phyloP scores from a whole-genome alignment of 2,113 vertebrate genomes.

The Mesitornis unicolor region DNA sequence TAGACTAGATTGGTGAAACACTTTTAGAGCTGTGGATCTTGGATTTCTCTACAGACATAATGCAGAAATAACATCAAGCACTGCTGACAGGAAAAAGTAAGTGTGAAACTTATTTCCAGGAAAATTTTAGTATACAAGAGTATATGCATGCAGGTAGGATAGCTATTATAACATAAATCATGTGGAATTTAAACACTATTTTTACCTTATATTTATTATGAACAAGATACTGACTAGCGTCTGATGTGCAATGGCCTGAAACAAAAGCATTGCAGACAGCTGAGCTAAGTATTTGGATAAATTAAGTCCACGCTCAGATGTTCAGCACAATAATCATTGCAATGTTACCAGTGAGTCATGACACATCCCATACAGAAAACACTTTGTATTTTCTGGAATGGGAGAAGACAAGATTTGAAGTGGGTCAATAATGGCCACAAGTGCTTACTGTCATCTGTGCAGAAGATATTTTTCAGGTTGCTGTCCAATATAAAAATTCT shows the following conservation, averaged over 20 bases:
- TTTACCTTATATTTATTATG: background rate
- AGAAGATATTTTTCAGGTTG: background rate
- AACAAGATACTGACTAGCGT: background rate
- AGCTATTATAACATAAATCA: background rate
- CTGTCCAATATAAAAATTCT: background rate
- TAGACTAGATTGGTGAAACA: background rate
- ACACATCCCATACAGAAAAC: background rate
- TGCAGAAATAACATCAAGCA: background rate
- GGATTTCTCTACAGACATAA: background rate
- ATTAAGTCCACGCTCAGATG: background rate
- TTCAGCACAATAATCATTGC: background rate
- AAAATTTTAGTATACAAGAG: background rate
- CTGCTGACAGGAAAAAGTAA: background rate
- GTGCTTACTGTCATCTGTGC: background rate
- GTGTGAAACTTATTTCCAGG: background rate
- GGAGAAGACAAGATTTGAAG: background rate
- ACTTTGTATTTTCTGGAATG: background rate
- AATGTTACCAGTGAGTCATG: background rate
- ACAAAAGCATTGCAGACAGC: background rate
- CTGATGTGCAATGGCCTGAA: background rate
- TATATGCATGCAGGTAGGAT: background rate
- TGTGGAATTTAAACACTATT: background rate
- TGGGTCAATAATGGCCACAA: background rate
- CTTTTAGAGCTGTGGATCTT: background rate
- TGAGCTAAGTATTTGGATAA: background rate